Conservation (phyloP, 2,888 invertebrate species). For the Sinohyriopsis cumingii region DNA sequence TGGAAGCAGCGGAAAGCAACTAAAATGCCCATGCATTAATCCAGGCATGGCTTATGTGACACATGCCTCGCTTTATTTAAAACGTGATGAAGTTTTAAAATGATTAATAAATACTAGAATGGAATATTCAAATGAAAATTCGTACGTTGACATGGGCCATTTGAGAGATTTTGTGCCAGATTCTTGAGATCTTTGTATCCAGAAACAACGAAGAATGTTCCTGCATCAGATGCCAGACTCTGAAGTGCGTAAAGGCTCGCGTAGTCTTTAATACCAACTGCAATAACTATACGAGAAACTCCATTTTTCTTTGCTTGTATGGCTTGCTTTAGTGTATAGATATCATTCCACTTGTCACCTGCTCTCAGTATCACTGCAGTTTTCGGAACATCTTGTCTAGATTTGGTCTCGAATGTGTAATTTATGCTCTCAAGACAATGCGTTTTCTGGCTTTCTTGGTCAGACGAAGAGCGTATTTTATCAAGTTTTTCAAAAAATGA, state of each 20-base stretch:
- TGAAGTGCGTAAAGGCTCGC: conserved; percentile 18
- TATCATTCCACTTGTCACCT: conserved; percentile 16
- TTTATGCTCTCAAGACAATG: conserved; percentile 15
- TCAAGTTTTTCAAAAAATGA: not conserved
- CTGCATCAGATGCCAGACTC: conserved; percentile 14
- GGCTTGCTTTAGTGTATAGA: conserved; percentile 12
- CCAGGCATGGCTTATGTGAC: too few species aligned
- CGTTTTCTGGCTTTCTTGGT: not conserved
- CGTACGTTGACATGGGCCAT: conserved; percentile 21
- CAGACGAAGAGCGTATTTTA: not conserved
- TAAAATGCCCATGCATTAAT: too few species aligned
- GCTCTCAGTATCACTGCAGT: conserved; percentile 15
- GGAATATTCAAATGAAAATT: too few species aligned
- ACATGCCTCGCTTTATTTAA: too few species aligned
- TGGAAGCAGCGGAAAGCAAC: too few species aligned
- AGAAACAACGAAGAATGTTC: conserved; percentile 21
- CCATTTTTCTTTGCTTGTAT: conserved; percentile 7
- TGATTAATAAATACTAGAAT: too few species aligned
- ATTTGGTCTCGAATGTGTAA: conserved; percentile 18
- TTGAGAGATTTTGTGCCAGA: conserved; percentile 12
- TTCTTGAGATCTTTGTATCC: conserved; percentile 10
- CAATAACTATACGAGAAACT: conserved; percentile 15
- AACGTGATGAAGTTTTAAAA: too few species aligned
- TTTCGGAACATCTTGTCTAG: conserved; percentile 14
- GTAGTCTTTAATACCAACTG: conserved; percentile 15